These are phyloP conservation scores for Brachypterus glaber DNA, from an alignment of 2,888 invertebrate species.

Conservation along the genomic window DNA sequence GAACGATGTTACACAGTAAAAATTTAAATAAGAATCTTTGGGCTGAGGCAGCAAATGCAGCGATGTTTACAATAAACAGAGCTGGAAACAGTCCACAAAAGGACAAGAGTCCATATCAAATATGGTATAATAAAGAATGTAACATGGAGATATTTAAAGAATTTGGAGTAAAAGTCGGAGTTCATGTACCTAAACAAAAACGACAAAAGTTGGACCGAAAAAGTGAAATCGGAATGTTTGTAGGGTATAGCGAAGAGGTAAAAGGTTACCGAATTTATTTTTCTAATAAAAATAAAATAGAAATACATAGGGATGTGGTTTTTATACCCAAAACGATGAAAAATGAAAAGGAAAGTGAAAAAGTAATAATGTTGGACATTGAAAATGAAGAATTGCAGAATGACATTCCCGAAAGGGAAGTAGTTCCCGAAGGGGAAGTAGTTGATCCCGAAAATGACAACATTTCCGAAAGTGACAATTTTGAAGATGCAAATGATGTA, in stretches of 20 bases:
- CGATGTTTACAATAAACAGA: constrained; percentile 21
- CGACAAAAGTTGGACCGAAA: constrained; percentile 13
- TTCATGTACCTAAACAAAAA: constrained; percentile 11
- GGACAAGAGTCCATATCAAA: constrained; percentile 11
- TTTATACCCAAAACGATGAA: too few species aligned
- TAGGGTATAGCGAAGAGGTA: constrained; percentile 10
- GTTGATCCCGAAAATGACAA: constrained; percentile 4
- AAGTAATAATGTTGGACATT: constrained; percentile 5
- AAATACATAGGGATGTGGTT: constrained; percentile 9
- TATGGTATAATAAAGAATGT: constrained; percentile 10
- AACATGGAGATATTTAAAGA: constrained; percentile 3
- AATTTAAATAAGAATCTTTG: constrained; percentile 10
- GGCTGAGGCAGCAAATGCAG: constrained; percentile 17
- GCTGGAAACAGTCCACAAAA: constrained; percentile 8
- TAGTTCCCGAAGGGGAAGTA: constrained; percentile 4
- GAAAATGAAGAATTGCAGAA: constrained; percentile 6
- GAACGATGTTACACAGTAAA: constrained; percentile 19
- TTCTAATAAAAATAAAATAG: constrained; percentile 8
- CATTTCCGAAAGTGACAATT: constrained; percentile 1
- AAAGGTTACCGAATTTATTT: constrained; percentile 14
- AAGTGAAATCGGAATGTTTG: constrained; percentile 12
- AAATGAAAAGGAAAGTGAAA: constrained; percentile 10
- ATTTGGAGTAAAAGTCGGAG: constrained; percentile 10
- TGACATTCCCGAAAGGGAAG: constrained; percentile 1
- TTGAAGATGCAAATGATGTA: constrained; percentile 4